These are phyloP conservation scores for Myiothlypis chrysogaster DNA, from an alignment of 2,797 vertebrate genomes.

Conservation along the genomic window DNA sequence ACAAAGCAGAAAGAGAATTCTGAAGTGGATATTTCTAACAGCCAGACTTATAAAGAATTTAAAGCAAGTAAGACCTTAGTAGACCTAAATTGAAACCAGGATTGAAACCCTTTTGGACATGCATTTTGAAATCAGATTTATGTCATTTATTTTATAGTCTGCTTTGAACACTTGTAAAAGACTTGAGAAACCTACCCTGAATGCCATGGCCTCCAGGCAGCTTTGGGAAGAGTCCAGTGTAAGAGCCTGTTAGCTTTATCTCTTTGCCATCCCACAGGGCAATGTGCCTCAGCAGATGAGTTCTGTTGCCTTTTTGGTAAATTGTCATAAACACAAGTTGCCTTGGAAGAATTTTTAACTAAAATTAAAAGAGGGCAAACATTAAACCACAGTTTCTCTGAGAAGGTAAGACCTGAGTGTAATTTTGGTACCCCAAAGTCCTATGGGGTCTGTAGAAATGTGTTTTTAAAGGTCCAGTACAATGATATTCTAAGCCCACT, in stretches of 20 bases:
- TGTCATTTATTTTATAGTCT: background rate
- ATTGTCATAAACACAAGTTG: slow-evolving; percentile 67
- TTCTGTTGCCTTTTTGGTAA: slow-evolving; percentile 72
- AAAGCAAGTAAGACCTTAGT: background rate
- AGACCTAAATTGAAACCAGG: background rate
- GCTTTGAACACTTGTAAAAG: background rate
- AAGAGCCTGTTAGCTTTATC: slow-evolving; percentile 66
- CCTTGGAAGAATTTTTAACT: slow-evolving; percentile 79
- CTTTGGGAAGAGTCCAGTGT: slow-evolving; percentile 69
- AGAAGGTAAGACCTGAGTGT: background rate
- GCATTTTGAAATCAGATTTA: background rate
- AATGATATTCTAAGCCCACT: background rate
- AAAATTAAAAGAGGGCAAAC: background rate
- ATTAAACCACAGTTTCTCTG: background rate
- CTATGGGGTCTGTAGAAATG: background rate
- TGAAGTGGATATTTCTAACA: background rate
- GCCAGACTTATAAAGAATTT: background rate
- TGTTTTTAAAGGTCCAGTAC: background rate
- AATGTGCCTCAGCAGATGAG: slow-evolving; percentile 69
- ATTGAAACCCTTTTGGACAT: background rate
- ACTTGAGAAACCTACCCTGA: slow-evolving; percentile 68
- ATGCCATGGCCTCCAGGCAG: slow-evolving; percentile 68
- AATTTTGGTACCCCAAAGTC: background rate
- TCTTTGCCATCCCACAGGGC: slow-evolving; percentile 78
- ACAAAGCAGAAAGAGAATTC: background rate